Percentiles rank a stretch among this genome's conserved stretches.
Conservation (phyloP, 2,797 vertebrate genomes). For the Propithecus deckenii region DNA sequence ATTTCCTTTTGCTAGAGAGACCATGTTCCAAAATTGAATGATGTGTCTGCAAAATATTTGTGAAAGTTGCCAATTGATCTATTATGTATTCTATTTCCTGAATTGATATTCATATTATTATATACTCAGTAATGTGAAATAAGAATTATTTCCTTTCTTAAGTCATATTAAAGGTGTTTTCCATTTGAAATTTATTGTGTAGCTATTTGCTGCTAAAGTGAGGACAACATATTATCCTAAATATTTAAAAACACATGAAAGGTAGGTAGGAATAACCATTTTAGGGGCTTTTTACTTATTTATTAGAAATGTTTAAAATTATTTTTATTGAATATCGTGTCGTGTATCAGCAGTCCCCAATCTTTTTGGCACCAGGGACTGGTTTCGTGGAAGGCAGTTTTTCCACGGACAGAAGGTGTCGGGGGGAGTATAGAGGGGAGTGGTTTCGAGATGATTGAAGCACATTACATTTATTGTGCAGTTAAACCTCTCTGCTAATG, state of each 20-base stretch:
- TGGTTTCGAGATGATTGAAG: too few relatives aligned
- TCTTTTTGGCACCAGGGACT: too few relatives aligned
- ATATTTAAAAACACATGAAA: background rate
- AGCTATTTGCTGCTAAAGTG: background rate
- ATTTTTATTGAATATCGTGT: background rate
- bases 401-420: too few relatives aligned
- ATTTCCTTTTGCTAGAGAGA: constrained; percentile 45
- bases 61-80: background rate
- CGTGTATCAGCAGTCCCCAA: background rate
- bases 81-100: background rate
- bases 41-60: constrained; percentile 20
- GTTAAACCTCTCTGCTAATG: too few relatives aligned
- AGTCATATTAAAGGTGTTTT: constrained; percentile 25
- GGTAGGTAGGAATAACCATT: background rate
- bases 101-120: background rate
- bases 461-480: too few relatives aligned
- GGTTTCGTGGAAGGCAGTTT: too few relatives aligned
- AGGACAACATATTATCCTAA: background rate
- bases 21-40: background rate
- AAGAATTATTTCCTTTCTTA: background rate
- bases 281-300: background rate
- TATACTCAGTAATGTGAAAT: background rate
- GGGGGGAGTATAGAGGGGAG: too few relatives aligned
- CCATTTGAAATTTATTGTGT: constrained; percentile 15
- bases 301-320: background rate